Evolutionary conservation across 2,113 vertebrate species (phyloP).

Genomic region (Podiceps cristatus): DNA sequence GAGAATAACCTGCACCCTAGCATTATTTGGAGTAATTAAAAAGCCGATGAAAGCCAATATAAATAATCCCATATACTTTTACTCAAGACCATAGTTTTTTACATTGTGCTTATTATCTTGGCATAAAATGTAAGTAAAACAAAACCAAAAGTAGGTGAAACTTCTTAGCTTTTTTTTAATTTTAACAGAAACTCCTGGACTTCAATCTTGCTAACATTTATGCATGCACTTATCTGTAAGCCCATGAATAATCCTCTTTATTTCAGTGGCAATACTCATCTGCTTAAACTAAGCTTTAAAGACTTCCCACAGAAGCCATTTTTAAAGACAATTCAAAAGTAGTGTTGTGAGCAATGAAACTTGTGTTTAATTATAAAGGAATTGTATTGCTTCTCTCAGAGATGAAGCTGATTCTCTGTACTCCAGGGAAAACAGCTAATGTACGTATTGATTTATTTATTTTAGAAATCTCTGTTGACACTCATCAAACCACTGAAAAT

Average conservation of each 20-base stretch:
- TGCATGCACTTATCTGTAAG: not conserved
- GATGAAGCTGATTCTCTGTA: not conserved
- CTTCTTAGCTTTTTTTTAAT: not conserved
- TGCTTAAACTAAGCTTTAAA: conserved; percentile 41
- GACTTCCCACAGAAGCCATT: conserved; percentile 6
- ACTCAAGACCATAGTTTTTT: not conserved
- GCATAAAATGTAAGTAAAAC: not conserved
- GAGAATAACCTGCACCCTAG: not conserved
- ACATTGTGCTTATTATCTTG: not conserved
- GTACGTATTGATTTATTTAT: not conserved
- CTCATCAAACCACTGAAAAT: not conserved
- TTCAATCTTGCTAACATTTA: not conserved
- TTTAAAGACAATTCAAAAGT: not conserved
- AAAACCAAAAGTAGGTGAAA: not conserved
- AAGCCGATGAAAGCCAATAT: not conserved
- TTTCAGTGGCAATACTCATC: not conserved
- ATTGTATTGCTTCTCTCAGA: not conserved
- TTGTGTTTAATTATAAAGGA: not conserved
- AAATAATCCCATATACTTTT: not conserved
- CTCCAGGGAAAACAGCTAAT: not conserved
- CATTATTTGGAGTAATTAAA: not conserved
- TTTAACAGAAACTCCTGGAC: not conserved
- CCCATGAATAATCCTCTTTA: conserved; percentile 28
- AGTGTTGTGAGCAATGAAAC: not conserved
- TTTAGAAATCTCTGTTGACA: not conserved